Conservation (phyloP, 2,888 invertebrate genomes). For the Lochmaea capreae region DNA sequence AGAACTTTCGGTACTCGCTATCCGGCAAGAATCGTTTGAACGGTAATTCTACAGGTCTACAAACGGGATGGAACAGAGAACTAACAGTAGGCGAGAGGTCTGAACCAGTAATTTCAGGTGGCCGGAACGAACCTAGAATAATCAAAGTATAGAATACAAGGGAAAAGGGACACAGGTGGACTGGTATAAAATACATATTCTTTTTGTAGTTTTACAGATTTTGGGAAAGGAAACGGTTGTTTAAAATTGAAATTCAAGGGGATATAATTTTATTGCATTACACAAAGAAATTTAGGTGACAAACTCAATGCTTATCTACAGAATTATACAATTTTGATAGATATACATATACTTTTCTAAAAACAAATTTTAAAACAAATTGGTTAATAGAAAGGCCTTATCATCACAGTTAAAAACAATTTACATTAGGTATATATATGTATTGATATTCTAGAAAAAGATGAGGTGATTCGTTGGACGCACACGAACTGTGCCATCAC, state of each 20-base stretch:
- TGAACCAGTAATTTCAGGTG: no score
- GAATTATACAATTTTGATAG: conserved; percentile 45
- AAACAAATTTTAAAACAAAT: conserved; percentile 45
- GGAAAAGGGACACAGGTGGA: no score
- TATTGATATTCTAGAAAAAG: conserved; percentile 21
- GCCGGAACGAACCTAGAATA: no score
- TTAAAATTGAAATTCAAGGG: conserved; percentile 6
- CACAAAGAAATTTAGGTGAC: conserved; percentile 55
- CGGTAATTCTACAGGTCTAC: no score
- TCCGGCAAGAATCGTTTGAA: no score
- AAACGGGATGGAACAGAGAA: no score
- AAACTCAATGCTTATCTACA: conserved; percentile 53
- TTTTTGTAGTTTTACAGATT: no score
- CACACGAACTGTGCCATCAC: no score
- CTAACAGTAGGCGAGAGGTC: no score
- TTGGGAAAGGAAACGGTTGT: neutral
- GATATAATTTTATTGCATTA: conserved; percentile 53
- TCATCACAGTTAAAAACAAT: conserved; percentile 59
- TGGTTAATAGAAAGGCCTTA: conserved; percentile 57
- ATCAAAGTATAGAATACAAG: no score
- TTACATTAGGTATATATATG: conserved; percentile 35
- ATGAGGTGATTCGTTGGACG: conserved; percentile 20
- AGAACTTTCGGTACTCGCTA: no score
- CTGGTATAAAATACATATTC: no score
- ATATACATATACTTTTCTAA: conserved; percentile 45